These are phyloP conservation scores for Tragelaphus scriptus DNA, from an alignment of 2,113 vertebrate genomes.

Conservation along the genomic window DNA sequence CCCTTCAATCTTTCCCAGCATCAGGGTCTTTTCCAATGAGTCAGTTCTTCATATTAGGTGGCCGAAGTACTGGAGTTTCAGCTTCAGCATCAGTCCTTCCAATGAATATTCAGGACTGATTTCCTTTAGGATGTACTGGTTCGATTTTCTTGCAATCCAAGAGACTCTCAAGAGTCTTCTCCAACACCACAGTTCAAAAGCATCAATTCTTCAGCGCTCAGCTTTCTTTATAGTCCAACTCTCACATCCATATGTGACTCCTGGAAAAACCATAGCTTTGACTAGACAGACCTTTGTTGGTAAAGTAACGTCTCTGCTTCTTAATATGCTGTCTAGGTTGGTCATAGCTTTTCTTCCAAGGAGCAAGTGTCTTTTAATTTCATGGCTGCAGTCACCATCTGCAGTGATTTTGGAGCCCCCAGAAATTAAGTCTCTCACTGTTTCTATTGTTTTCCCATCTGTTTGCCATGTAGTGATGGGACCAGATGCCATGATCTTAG, in stretches of 20 bases:
- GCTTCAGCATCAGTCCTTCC: neutral
- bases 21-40: neutral
- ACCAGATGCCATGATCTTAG: neutral
- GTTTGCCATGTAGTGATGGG: neutral
- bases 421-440: neutral
- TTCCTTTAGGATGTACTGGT: neutral
- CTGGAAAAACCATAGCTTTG: neutral
- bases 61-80: neutral
- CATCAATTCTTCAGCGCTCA: rapidly evolving
- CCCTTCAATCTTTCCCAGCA: neutral
- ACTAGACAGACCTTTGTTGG: neutral
- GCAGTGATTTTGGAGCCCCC: neutral
- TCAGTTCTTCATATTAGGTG: neutral
- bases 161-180: neutral
- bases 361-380: neutral
- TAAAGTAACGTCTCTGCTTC: neutral
- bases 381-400: neutral
- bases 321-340: neutral
- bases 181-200: neutral
- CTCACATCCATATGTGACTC: neutral
- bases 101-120: neutral
- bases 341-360: neutral
- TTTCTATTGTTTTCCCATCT: neutral
- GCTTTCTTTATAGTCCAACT: neutral
- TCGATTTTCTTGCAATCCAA: neutral